Evolutionary conservation across 2,113 vertebrate species (phyloP).

Genomic region (Butastur rufipennis): DNA sequence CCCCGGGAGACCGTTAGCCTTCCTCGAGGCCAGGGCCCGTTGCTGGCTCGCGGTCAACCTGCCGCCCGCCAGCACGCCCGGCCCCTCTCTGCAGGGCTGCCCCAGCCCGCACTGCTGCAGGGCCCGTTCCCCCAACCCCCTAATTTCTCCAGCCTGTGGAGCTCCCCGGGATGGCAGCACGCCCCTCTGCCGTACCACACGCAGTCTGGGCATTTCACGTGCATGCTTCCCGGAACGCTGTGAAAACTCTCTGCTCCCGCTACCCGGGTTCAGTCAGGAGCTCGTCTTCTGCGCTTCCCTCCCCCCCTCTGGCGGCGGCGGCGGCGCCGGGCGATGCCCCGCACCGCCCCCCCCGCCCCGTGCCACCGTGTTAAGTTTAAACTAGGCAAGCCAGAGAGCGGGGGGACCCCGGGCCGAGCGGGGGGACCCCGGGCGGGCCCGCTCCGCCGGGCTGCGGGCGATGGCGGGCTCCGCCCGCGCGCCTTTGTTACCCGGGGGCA

Average conservation of each 20-base stretch:
- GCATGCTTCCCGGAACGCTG: accelerated
- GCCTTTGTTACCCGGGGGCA: too few relatives aligned
- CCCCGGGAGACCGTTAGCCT: accelerated
- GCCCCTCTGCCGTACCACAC: background rate
- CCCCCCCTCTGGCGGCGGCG: too few relatives aligned
- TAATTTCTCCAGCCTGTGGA: background rate
- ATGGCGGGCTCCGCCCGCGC: too few relatives aligned
- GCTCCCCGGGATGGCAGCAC: accelerated
- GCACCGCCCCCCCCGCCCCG: too few relatives aligned
- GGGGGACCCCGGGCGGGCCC: too few relatives aligned
- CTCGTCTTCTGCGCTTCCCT: too few relatives aligned
- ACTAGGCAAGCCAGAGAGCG: too few relatives aligned
- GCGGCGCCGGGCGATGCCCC: too few relatives aligned
- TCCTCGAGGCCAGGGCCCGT: accelerated
- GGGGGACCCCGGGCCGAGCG: too few relatives aligned
- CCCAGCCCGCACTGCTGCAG: background rate
- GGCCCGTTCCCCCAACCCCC: background rate
- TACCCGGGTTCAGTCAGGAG: background rate
- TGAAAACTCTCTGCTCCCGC: background rate
- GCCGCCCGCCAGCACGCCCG: background rate
- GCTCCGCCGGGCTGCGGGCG: too few relatives aligned
- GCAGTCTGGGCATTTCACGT: accelerated
- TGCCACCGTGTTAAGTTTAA: too few relatives aligned
- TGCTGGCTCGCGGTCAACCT: accelerated
- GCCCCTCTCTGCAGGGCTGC: background rate